Base-by-base conservation (phyloP, 2,797 vertebrate genomes). In the Corythornis leucogaster region DNA sequence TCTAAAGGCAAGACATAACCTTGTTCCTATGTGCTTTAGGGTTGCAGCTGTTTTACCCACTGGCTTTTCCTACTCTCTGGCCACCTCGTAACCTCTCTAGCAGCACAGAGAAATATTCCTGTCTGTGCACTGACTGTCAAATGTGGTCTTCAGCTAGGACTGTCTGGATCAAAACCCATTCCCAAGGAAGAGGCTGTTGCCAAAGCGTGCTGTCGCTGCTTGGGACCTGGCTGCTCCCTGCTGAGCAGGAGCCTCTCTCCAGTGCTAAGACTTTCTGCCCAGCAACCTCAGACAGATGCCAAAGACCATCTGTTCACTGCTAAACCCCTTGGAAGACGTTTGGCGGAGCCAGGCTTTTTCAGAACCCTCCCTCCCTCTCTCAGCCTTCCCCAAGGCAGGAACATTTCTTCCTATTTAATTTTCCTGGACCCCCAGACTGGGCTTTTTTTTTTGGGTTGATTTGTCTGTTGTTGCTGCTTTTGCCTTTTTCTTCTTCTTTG, bases 31-130 rank as follows among this genome's bases (percentile, higher is more conserved):
- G n/a, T 0, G 0, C 43, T 64, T 30, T 66, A 55, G 68, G 62
- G 69, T 84, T 90, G 78, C 93, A 96, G 88, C 80, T 96, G 92
- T 77, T 95, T 82, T 78, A 85, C 46, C 75, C 80, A 67, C 63
- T 69, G 83, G 40, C 55, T 87, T 93, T 85, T 62, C 76, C 66
- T 85, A 18, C 25, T 77, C 71, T 85, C 64, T n/a, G 38, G 26
- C n/a, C 68, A 71, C 48, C 21, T 90, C 0, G 0, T 66, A 79
- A 66, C 68, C 46, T 59, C 70, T 79, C 51, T 79, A 53, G 68
- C 7, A 5, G 64, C 58, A 76, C 1, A 2, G 31, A 78, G 82
- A 66, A 64, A 10, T 40, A 55, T 58, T 88, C 38, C 58, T 85
- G n/a, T 40, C 58, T 42, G 4, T 31, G n/a, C 42, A 53, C n/a